A percentile compares a stretch with the other conserved stretches of the same genome.
These are phyloP conservation scores for Apostichopus californicus DNA, from an alignment of 35 echinoderm and acorn worm genomes.

Conservation along the genomic window DNA sequence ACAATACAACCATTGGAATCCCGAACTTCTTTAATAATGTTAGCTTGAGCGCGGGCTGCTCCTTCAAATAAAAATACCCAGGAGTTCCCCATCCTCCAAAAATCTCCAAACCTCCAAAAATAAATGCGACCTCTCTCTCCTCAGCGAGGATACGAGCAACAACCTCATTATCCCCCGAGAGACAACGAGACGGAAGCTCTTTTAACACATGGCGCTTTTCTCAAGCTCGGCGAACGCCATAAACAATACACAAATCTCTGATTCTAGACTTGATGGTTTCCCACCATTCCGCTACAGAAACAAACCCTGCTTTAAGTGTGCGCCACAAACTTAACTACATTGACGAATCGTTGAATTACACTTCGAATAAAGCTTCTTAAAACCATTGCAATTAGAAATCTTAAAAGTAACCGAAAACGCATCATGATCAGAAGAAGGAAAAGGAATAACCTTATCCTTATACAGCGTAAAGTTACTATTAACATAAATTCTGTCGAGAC, in stretches of 20 bases:
- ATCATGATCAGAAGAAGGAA: background rate
- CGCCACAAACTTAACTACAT: no score
- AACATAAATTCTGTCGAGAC: no score
- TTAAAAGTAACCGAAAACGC: no score
- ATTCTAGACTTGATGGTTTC: background rate
- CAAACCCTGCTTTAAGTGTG: no score
- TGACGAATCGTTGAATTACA: no score
- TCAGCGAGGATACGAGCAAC: conserved; percentile 24
- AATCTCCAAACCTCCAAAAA: conserved; percentile 38
- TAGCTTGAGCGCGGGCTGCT: conserved; percentile 19
- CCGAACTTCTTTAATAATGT: conserved; percentile 36
- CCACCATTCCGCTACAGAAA: no score
- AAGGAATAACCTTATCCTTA: background rate
- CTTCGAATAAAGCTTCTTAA: no score
- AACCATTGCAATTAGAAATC: no score
- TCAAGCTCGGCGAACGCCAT: background rate
- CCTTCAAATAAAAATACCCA: conserved; percentile 41
- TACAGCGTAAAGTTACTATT: background rate
- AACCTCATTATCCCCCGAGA: background rate
- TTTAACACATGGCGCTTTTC: no score
- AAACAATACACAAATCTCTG: conserved; percentile 1
- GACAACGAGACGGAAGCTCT: background rate
- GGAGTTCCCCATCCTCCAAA: conserved; percentile 56
- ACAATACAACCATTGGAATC: conserved; percentile 32
- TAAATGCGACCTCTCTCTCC: conserved; percentile 48